Percentiles rank a stretch among this genome's conserved stretches.
These are phyloP conservation scores for Chironomus tepperi DNA, from an alignment of 1,140 invertebrate species.

Conservation along the genomic window DNA sequence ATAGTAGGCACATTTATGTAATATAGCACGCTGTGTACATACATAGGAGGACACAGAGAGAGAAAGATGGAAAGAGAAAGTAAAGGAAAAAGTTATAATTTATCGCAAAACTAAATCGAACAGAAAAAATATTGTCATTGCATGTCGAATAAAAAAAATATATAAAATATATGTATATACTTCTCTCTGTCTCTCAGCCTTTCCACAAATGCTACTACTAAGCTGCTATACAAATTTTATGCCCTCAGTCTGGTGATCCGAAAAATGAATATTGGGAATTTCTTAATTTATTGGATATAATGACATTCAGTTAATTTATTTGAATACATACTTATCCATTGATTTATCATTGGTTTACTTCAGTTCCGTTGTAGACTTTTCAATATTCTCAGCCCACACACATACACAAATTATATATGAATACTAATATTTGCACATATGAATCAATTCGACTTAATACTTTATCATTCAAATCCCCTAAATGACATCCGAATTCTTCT, in stretches of 20 bases:
- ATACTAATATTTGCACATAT: background rate
- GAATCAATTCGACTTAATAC: no score
- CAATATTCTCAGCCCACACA: background rate
- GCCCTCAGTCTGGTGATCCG: slow-evolving; percentile 13
- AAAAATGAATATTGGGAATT: slow-evolving; percentile 23
- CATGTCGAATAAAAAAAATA: background rate
- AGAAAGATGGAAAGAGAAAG: background rate
- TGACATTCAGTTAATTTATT: slow-evolving; percentile 22
- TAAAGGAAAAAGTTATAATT: background rate
- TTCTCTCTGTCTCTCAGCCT: background rate
- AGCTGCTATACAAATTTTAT: background rate
- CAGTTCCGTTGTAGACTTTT: background rate
- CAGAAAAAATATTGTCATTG: slow-evolving; percentile 23
- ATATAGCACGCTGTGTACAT: no score
- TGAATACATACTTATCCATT: slow-evolving; percentile 10
- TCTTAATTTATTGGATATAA: slow-evolving; percentile 10
- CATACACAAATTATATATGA: background rate
- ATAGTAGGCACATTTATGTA: no score
- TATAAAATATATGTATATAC: no score
- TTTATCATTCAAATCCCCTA: no score
- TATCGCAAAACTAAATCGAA: slow-evolving; percentile 21
- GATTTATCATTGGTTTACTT: background rate
- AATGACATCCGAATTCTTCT: no score
- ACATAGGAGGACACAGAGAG: background rate
- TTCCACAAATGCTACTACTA: background rate